Evolutionary conservation across 1,140 invertebrate genomes (phyloP), one percentile per base, ranked within the genome.

Genomic region (Heliconius hewitsoni): DNA sequence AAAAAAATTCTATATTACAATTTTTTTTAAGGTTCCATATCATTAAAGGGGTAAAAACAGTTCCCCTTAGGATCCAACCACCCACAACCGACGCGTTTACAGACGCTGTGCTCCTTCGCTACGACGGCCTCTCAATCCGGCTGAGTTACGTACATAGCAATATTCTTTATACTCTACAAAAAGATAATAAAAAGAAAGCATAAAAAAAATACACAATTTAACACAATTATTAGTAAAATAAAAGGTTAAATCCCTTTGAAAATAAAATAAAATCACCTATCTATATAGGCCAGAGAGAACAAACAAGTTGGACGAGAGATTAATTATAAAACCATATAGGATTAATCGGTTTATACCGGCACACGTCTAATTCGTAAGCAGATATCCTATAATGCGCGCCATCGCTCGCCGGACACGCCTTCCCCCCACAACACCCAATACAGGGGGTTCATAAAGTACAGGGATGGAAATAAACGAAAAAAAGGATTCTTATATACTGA

Each of bases 321-420:
- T 66, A 66, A 66, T 66, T 66, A 66, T 66, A 66, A 66, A 66
- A 66, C 60, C 60, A 66, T 66, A 27, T 30, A 66, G 60, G 60
- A 66, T 66, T 66, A 66, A 66, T 66, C 23, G 60, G 3, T 66
- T 30, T 66, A 66, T 66, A 66, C 23, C 23, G 11, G 60, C 60
- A 66, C 60, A 66, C n/a, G 8, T 77, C 55, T 66, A 46, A 71
- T 71, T 81, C 60, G 83, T 75, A 82, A 84, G 76, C 30, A 82
- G 78, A 78, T 46, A 46, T 46, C 77, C 66, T 75, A 74, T 84
- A 84, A 84, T 84, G 19, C 79, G 70, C 74, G 30, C 79, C 81
- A 76, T 79, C 77, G 79, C 60, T 70, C 77, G 74, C 34, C 72
- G 74, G 77, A 73, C 83, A 84, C 83, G 83, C 74, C 72, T 39